Conservation (phyloP, 2,797 vertebrate genomes). For the Apogon hyalosoma region DNA sequence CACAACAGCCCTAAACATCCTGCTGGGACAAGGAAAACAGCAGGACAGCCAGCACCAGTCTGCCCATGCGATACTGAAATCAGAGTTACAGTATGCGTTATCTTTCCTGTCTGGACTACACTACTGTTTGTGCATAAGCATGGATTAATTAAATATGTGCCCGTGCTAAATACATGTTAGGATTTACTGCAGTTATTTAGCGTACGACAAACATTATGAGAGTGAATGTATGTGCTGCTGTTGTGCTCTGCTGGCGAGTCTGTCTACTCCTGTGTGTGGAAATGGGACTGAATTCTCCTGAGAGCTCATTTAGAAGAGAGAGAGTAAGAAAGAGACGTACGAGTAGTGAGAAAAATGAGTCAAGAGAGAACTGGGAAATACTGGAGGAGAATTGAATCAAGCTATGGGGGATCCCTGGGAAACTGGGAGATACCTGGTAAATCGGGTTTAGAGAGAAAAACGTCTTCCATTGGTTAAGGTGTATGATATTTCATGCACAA, state of each 20-base stretch:
- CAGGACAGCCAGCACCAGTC: conserved; percentile 26
- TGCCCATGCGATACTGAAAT: conserved; percentile 26
- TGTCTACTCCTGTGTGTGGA: conserved; percentile 46
- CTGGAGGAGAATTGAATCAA: conserved; percentile 17
- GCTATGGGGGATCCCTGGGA: conserved; percentile 23
- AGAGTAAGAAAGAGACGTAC: conserved; percentile 8
- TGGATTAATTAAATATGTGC: conserved; percentile 18
- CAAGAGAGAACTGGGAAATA: conserved; percentile 20
- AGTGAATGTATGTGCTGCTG: conserved; percentile 9
- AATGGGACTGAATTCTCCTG: conserved; percentile 64
- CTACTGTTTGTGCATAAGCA: not conserved
- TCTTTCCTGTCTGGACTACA: conserved; percentile 16
- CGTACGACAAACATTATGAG: conserved; percentile 16
- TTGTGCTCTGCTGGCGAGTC: conserved; percentile 45
- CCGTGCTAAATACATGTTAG: conserved; percentile 37
- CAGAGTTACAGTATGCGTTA: conserved; percentile 5
- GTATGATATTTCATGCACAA: not conserved
- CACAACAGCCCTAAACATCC: conserved; percentile 58
- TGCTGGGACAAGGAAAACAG: conserved; percentile 58
- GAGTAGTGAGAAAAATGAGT: conserved; percentile 9
- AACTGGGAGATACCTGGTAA: conserved; percentile 59
- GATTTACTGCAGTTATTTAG: conserved; percentile 22
- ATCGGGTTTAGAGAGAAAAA: conserved; percentile 24
- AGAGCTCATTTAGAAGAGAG: conserved; percentile 72
- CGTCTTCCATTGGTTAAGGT: not conserved